Conservation (phyloP, 2,113 vertebrate species). For the Tyto alba region DNA sequence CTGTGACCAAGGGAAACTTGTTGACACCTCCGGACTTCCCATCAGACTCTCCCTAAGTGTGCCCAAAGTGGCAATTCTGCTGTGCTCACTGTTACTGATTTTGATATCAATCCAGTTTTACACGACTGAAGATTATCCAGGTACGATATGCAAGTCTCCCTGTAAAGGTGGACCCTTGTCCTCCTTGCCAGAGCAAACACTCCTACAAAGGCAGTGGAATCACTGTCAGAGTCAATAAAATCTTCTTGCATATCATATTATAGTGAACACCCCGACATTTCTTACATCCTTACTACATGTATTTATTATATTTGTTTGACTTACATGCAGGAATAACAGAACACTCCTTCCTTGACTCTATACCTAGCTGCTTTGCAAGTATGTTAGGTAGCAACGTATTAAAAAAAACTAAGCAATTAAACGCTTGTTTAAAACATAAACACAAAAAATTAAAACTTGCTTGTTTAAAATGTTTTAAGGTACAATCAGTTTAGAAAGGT, state of each 20-base stretch:
- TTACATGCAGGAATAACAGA: neutral
- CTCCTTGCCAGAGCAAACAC: constrained; percentile 13
- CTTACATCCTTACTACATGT: neutral
- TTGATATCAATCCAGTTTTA: neutral
- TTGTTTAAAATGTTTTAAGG: neutral
- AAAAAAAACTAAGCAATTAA: neutral
- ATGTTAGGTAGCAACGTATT: neutral
- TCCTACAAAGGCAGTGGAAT: neutral
- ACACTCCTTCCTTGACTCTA: neutral
- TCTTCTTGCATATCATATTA: neutral
- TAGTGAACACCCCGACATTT: neutral
- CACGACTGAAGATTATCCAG: neutral
- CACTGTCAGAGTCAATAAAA: neutral
- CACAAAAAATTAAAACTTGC: neutral
- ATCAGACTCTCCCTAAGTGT: neutral
- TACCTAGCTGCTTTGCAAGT: neutral
- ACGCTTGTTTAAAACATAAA: neutral
- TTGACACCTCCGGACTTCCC: neutral
- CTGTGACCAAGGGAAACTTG: rapidly evolving
- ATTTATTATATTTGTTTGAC: neutral
- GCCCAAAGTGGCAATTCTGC: neutral
- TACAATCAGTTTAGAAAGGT: neutral
- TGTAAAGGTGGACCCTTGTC: neutral
- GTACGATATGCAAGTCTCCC: neutral
- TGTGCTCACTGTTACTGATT: neutral